Evolutionary conservation across 2,797 vertebrate species (phyloP).

Genomic region (Molossus alvarezi): DNA sequence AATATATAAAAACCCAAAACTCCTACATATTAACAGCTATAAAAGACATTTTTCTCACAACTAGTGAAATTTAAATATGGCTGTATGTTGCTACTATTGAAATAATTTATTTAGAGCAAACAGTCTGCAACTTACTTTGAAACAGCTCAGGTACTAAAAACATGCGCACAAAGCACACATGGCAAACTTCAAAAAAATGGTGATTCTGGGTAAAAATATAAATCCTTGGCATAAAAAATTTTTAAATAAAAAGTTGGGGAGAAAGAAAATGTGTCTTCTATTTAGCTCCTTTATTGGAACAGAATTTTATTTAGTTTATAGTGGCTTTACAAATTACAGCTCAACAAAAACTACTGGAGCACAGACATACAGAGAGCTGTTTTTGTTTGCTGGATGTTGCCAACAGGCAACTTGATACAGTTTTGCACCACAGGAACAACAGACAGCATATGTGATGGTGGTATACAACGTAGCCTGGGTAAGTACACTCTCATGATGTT

Average conservation of each 20-base stretch:
- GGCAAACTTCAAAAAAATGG: not conserved
- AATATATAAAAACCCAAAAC: not conserved
- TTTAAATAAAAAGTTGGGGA: not conserved
- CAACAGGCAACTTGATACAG: not conserved
- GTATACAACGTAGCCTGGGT: not conserved
- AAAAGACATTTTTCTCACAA: not conserved
- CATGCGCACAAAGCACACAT: not conserved
- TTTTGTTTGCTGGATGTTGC: not conserved
- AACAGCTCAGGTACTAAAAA: conserved; percentile 10
- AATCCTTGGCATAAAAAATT: not conserved
- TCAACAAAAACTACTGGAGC: not conserved
- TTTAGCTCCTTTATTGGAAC: not conserved
- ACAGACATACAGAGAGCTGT: not conserved
- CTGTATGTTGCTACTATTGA: not conserved
- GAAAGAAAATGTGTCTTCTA: not conserved
- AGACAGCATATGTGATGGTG: not conserved
- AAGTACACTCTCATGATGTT: not conserved
- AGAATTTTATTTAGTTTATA: not conserved
- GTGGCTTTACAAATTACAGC: not conserved
- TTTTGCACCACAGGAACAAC: not conserved
- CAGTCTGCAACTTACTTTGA: conserved; percentile 40
- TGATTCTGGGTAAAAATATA: conserved; percentile 2
- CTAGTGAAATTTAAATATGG: conserved; percentile 8
- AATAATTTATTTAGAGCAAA: not conserved
- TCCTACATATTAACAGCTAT: not conserved